Evolutionary conservation across 2,113 vertebrate species (phyloP).

Genomic region (Parus major): DNA sequence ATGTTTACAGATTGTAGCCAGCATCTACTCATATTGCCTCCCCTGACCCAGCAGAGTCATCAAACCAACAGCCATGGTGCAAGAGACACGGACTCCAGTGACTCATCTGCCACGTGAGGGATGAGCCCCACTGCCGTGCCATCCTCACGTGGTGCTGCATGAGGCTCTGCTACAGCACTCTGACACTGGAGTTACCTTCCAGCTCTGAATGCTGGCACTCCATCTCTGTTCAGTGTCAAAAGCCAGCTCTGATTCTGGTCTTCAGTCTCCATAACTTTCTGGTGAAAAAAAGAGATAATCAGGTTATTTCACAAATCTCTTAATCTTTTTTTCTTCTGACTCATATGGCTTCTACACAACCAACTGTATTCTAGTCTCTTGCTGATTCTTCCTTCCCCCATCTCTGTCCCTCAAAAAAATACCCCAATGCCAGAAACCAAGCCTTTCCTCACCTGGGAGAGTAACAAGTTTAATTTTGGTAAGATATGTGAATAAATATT

Average conservation of each 20-base stretch:
- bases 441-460: not conserved
- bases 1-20: not conserved
- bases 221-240: not conserved
- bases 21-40: not conserved
- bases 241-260: not conserved
- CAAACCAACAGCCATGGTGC: not conserved
- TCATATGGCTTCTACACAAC: not conserved
- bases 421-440: not conserved
- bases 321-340: not conserved
- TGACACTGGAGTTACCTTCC: not conserved
- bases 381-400: not conserved
- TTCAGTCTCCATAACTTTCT: not conserved
- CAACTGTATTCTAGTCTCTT: not conserved
- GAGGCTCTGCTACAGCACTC: not conserved
- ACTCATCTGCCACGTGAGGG: accelerated
- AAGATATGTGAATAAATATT: not conserved
- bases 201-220: not conserved
- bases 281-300: not conserved
- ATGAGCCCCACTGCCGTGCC: not conserved
- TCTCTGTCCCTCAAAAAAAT: not conserved
- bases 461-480: not conserved
- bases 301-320: not conserved
- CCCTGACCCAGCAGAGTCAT: not conserved
- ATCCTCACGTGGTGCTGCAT: accelerated
- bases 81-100: accelerated